phyloP scores from a whole-genome alignment of 2,113 vertebrate species.

The Trichomycterus rosablanca region DNA sequence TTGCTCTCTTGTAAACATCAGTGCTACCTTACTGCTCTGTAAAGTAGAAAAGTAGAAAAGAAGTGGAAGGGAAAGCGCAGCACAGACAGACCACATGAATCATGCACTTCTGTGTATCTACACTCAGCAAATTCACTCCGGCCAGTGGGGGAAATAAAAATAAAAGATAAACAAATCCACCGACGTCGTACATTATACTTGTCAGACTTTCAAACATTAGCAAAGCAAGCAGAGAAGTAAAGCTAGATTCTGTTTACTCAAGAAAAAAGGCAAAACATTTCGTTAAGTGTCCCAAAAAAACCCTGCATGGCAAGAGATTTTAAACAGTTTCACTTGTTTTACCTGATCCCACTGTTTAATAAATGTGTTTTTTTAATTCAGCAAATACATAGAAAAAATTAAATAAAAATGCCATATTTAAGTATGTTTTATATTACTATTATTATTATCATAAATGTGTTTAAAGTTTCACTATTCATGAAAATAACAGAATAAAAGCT shows the following conservation, averaged over 20 bases:
- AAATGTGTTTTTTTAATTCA: too few species aligned
- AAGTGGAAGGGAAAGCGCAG: constrained; percentile 62
- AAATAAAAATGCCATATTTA: too few species aligned
- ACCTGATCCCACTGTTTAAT: too few species aligned
- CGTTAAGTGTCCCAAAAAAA: constrained; percentile 35
- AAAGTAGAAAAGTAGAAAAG: constrained; percentile 23
- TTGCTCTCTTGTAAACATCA: constrained; percentile 44
- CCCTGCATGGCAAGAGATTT: too few species aligned
- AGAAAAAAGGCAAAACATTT: constrained; percentile 60
- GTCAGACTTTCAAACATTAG: constrained; percentile 74
- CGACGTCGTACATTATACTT: constrained; percentile 68
- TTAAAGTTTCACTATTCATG: too few species aligned
- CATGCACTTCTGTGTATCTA: constrained; percentile 68
- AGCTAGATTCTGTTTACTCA: constrained; percentile 67
- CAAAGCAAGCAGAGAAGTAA: constrained; percentile 58
- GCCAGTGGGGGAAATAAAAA: constrained; percentile 51
- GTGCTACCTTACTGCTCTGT: constrained; percentile 48
- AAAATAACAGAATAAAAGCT: too few species aligned
- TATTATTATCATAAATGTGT: too few species aligned
- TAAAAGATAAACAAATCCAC: constrained; percentile 80
- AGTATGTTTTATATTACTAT: too few species aligned
- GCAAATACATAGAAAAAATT: too few species aligned
- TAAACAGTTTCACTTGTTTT: too few species aligned
- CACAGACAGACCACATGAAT: constrained; percentile 72
- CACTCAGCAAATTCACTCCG: constrained; percentile 75